Conservation (phyloP, 2,113 vertebrate species). For the Leucopsar rothschildi region DNA sequence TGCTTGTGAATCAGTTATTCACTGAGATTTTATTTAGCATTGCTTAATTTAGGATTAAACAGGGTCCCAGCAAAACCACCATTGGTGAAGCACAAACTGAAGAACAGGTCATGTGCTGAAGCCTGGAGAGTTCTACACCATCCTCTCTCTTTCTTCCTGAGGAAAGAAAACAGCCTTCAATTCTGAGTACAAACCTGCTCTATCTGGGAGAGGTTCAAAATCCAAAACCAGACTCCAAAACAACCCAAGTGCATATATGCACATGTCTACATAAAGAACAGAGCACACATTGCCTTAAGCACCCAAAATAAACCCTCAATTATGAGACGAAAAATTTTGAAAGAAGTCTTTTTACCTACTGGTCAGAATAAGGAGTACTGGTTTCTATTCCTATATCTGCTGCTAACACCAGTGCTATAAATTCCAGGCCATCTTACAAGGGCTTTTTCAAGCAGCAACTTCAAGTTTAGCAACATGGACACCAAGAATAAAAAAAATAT, state of each 20-base stretch:
- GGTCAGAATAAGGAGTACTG: neutral
- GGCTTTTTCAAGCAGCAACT: neutral
- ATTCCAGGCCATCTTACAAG: neutral
- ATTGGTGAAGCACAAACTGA: neutral
- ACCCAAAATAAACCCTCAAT: neutral
- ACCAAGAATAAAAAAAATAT: neutral
- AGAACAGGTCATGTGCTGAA: neutral
- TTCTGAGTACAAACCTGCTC: neutral
- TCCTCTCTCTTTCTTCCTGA: neutral
- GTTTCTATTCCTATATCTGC: neutral
- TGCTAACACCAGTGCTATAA: neutral
- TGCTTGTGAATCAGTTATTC: neutral
- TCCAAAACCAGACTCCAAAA: neutral
- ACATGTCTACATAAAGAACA: neutral
- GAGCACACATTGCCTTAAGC: neutral
- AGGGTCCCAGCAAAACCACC: neutral
- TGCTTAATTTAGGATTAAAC: neutral
- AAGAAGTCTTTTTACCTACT: neutral
- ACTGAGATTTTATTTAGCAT: neutral
- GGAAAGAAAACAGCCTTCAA: neutral
- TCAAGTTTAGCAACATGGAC: neutral
- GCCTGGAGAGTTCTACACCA: neutral
- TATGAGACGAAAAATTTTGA: neutral
- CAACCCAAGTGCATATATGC: neutral
- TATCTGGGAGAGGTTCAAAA: neutral